phyloP scores from a whole-genome alignment of 2,888 invertebrate genomes.

The Sepioteuthis lessoniana region DNA sequence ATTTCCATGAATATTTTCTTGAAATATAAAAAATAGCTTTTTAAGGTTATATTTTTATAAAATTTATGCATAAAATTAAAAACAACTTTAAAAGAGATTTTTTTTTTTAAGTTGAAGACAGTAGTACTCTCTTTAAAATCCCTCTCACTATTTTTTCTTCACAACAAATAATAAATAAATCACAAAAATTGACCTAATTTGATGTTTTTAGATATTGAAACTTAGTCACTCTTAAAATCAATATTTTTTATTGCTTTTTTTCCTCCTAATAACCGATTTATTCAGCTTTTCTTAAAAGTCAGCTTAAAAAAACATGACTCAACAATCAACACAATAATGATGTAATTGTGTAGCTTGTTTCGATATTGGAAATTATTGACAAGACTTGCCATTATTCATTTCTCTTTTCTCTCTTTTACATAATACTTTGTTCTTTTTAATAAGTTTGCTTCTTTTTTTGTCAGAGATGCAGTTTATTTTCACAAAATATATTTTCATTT shows the following conservation, averaged over 20 bases:
- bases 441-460: not conserved
- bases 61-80: too few relatives aligned
- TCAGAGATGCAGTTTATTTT: not conserved
- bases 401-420: not conserved
- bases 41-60: too few relatives aligned
- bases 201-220: not conserved
- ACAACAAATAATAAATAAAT: not conserved
- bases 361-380: not conserved
- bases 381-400: not conserved
- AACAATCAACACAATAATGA: conserved; percentile 12
- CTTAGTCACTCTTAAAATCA: not conserved
- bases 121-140: not conserved
- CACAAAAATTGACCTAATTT: not conserved
- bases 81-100: too few relatives aligned
- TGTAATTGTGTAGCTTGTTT: not conserved
- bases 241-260: not conserved
- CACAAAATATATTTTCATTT: not conserved
- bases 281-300: not conserved
- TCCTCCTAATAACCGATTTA: not conserved
- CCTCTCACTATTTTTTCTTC: not conserved
- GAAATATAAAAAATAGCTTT: too few relatives aligned
- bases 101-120: not conserved
- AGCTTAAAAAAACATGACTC: conserved; percentile 33
- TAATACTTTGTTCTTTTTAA: not conserved
- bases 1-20: too few relatives aligned